Evolutionary conservation across 2,888 invertebrate species (phyloP).

Genomic region (Mythimna lalbum): DNA sequence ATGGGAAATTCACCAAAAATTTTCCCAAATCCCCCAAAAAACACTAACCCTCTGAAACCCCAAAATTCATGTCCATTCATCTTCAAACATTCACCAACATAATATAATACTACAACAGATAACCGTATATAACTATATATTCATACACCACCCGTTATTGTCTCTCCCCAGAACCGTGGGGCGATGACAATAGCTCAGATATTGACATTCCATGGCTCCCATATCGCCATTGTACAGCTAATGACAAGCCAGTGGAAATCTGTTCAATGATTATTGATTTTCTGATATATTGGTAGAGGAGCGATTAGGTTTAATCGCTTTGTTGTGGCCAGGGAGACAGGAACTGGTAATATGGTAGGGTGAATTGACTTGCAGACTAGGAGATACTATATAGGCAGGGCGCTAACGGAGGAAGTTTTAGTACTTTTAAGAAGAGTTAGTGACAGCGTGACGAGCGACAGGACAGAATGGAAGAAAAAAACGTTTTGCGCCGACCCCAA

Average conservation of each 20-base stretch:
- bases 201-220: slow-evolving; percentile 85
- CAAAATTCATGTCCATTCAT: slow-evolving; percentile 29
- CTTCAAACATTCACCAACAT: slow-evolving; percentile 4
- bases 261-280: slow-evolving; percentile 76
- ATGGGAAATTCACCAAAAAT: neutral
- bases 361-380: neutral
- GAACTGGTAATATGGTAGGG: neutral
- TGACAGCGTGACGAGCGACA: no score
- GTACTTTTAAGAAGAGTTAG: no score
- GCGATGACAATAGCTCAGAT: slow-evolving; percentile 80
- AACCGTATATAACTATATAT: slow-evolving; percentile 13
- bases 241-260: slow-evolving; percentile 85
- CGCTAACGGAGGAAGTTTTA: no score
- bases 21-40: neutral
- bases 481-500: no score
- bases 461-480: no score
- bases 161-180: slow-evolving; percentile 63
- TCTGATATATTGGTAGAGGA: slow-evolving; percentile 62
- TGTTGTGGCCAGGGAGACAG: slow-evolving; percentile 12
- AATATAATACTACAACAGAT: slow-evolving; percentile 11
- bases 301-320: slow-evolving; percentile 43
- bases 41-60: neutral
- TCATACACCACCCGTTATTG: slow-evolving; percentile 69
- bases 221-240: slow-evolving; percentile 83
- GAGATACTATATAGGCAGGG: neutral